phyloP scores from a whole-genome alignment of 2,797 vertebrate genomes.

The Protonibea diacanthus region DNA sequence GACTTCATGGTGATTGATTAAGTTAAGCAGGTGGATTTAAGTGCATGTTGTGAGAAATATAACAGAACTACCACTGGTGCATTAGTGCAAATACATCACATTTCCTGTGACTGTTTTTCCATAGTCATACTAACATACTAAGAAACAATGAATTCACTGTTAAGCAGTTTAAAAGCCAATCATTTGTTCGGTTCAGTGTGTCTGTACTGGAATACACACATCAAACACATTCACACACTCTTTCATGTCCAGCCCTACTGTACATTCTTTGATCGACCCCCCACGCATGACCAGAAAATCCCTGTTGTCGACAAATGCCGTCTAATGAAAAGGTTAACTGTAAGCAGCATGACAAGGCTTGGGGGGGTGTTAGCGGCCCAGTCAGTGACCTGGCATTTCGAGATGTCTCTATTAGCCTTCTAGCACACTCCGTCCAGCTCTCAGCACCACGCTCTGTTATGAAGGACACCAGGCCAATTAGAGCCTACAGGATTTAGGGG shows the following conservation, averaged over 20 bases:
- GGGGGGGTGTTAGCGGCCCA: slow-evolving; percentile 63
- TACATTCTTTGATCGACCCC: background rate
- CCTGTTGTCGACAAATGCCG: slow-evolving; percentile 67
- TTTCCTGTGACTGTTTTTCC: background rate
- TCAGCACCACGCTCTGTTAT: slow-evolving; percentile 48
- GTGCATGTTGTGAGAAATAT: background rate
- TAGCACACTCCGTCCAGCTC: slow-evolving; percentile 55
- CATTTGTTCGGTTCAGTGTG: background rate
- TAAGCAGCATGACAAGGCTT: slow-evolving; percentile 72
- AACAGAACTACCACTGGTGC: background rate
- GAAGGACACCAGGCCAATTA: slow-evolving; percentile 81
- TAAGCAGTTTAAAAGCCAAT: background rate
- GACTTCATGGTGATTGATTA: too few relatives aligned
- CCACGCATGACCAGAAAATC: slow-evolving; percentile 44
- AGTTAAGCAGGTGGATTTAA: background rate
- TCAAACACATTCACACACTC: background rate
- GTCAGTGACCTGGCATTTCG: slow-evolving; percentile 81
- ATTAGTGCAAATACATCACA: too few relatives aligned
- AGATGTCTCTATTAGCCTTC: slow-evolving; percentile 77
- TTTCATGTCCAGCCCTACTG: slow-evolving; percentile 18
- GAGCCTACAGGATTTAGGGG: slow-evolving; percentile 60
- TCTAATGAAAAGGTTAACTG: slow-evolving; percentile 82
- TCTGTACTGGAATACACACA: background rate
- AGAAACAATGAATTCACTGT: background rate
- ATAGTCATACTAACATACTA: background rate